Evolutionary conservation across 1,140 invertebrate species (phyloP).

Genomic region (Sminthurides bifidus): DNA sequence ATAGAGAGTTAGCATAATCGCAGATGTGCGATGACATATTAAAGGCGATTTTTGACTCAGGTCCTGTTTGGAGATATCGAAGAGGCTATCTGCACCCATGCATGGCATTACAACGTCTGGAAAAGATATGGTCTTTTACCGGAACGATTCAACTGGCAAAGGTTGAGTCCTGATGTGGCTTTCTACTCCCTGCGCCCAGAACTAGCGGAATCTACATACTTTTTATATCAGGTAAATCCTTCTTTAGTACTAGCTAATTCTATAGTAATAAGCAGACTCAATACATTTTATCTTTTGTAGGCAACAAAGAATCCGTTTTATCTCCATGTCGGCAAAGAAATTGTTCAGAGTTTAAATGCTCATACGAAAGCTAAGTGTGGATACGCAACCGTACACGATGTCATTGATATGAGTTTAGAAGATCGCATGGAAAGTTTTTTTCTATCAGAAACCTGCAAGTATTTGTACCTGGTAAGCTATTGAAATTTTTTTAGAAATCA

Average conservation of each 20-base stretch:
- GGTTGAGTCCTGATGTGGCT: conserved; percentile 47
- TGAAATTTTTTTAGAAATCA: too few species aligned
- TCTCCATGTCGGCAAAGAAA: conserved; percentile 54
- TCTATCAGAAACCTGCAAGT: conserved; percentile 59
- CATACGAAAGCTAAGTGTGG: conserved; percentile 51
- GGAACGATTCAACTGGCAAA: conserved; percentile 57
- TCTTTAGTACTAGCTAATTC: background rate
- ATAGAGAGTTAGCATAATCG: background rate
- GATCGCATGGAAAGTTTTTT: conserved; percentile 63
- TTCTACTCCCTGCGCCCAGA: conserved; percentile 59
- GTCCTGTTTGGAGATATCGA: conserved; percentile 56
- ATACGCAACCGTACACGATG: conserved; percentile 58
- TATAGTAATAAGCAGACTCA: background rate
- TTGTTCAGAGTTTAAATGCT: conserved; percentile 49
- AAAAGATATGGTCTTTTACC: conserved; percentile 51
- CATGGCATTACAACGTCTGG: conserved; percentile 51
- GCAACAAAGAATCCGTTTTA: conserved; percentile 62
- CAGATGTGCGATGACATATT: too few species aligned
- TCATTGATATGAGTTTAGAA: conserved; percentile 52
- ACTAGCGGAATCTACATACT: conserved; percentile 56
- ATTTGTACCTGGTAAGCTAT: conserved; percentile 51
- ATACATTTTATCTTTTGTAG: conserved; percentile 34
- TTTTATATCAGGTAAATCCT: conserved; percentile 46
- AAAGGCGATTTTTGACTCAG: conserved; percentile 34
- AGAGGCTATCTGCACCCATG: conserved; percentile 58